phyloP scores from a whole-genome alignment of 2,797 vertebrate genomes.

The Xenops minutus region DNA sequence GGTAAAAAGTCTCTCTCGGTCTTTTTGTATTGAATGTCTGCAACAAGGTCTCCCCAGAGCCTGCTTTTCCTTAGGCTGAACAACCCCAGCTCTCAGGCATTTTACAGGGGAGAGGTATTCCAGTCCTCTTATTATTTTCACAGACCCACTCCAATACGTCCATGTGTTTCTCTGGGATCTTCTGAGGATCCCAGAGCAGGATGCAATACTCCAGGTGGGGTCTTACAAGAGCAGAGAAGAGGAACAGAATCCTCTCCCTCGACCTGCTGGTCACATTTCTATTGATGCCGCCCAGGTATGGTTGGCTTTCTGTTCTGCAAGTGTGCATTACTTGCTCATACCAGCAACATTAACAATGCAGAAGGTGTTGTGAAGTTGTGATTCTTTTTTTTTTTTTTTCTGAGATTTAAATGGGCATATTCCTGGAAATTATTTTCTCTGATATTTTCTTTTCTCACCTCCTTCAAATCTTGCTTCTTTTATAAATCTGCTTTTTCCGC shows the following conservation, averaged over 20 bases:
- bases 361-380: neutral
- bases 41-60: neutral
- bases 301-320: neutral
- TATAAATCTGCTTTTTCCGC: neutral
- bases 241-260: neutral
- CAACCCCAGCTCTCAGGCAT: neutral
- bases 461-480: neutral
- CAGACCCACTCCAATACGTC: neutral
- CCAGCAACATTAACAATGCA: neutral
- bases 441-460: neutral
- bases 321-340: neutral
- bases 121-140: neutral
- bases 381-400: neutral
- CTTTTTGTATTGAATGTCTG: neutral
- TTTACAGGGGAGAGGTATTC: neutral
- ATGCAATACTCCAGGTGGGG: rapidly evolving
- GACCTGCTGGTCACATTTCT: rapidly evolving
- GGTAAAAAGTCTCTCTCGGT: neutral
- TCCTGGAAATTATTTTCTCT: neutral
- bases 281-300: neutral
- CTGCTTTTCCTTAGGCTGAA: neutral
- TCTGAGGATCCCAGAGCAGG: neutral
- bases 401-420: neutral
- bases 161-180: no score
- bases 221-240: neutral